These are phyloP conservation scores for Margarornis squamiger DNA, from an alignment of 2,797 vertebrate species.

Conservation along the genomic window DNA sequence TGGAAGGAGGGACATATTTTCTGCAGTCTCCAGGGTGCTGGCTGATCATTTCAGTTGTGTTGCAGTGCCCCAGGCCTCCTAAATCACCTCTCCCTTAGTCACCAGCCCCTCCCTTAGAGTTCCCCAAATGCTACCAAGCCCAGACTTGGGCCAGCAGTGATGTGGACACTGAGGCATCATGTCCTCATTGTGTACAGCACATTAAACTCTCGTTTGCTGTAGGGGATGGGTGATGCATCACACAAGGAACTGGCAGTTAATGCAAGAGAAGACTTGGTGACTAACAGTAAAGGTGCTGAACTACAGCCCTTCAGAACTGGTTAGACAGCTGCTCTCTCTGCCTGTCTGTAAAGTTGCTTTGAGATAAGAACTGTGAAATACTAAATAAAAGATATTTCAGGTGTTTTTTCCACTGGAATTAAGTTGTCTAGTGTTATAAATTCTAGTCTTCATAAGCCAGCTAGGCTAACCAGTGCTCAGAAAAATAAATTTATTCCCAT, in stretches of 20 bases:
- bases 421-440: neutral
- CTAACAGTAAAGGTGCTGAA: neutral
- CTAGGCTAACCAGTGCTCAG: neutral
- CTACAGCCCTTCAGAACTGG: neutral
- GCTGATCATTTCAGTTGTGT: neutral
- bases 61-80: neutral
- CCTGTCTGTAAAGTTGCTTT: neutral
- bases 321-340: neutral
- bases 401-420: neutral
- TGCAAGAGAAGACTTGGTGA: neutral
- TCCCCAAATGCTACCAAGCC: neutral
- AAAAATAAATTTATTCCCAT: neutral
- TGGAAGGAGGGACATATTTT: neutral
- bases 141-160: neutral
- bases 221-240: neutral
- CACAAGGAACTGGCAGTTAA: neutral
- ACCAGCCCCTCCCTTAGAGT: conserved; percentile 14
- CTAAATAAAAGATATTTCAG: neutral
- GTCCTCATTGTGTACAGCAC: neutral
- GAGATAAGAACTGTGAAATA: neutral
- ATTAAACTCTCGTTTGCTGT: neutral
- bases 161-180: neutral
- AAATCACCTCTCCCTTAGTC: neutral
- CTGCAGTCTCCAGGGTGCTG: neutral
- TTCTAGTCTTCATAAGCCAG: neutral